Conservation (phyloP, 2,797 vertebrate species). For the Parauchenoglanis ngamensis region DNA sequence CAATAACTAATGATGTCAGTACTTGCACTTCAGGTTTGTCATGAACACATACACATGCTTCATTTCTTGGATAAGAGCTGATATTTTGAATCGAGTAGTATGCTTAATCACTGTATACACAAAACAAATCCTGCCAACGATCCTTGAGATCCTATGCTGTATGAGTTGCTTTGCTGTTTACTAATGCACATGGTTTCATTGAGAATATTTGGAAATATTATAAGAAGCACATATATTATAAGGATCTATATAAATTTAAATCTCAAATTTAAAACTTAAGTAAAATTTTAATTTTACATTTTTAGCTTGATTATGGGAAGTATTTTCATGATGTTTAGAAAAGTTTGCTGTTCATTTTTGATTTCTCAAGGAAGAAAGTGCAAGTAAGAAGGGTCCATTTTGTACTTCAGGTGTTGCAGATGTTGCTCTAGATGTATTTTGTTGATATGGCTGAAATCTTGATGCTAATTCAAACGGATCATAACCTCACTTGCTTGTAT, state of each 20-base stretch:
- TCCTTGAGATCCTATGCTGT: slow-evolving; percentile 33
- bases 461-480: neutral
- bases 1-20: slow-evolving; percentile 18
- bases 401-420: neutral
- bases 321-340: neutral
- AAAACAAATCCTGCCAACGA: slow-evolving; percentile 45
- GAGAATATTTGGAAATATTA: neutral
- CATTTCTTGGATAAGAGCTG: neutral
- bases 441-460: slow-evolving; percentile 1
- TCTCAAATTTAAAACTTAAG: neutral
- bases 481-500: neutral
- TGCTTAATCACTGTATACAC: slow-evolving; percentile 34
- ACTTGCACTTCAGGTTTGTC: slow-evolving; percentile 15
- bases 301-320: neutral
- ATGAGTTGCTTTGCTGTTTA: neutral
- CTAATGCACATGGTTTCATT: neutral
- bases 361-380: neutral
- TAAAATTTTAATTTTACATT: neutral
- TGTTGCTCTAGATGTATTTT: neutral
- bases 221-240: neutral
- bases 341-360: neutral
- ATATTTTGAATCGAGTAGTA: slow-evolving; percentile 20
- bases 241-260: neutral
- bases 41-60: neutral
- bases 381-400: neutral